Evolutionary conservation across 2,888 invertebrate species (phyloP).

Genomic region (Eudasyphora cyanicolor): DNA sequence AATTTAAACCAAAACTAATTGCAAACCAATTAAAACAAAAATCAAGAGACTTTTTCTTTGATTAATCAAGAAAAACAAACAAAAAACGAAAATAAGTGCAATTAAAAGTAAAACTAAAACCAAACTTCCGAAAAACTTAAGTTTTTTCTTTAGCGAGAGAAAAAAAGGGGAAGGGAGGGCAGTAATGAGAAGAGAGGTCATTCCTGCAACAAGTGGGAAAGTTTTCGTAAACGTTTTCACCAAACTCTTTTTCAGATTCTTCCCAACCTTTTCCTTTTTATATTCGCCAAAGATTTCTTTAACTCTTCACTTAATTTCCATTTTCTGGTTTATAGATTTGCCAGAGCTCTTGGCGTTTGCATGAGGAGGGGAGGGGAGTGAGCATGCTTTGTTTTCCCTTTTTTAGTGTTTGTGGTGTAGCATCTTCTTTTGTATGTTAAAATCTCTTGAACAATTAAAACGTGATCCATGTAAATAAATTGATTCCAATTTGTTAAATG

Average conservation of each 20-base stretch:
- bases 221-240: neutral
- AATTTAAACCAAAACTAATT: conserved; percentile 49
- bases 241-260: neutral
- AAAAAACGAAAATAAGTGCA: neutral
- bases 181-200: no score
- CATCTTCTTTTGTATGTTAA: conserved; percentile 59
- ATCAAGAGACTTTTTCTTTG: conserved; percentile 28
- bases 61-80: no score
- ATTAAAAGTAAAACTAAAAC: conserved; percentile 12
- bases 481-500: conserved; percentile 69
- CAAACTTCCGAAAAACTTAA: neutral
- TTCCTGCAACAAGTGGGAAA: conserved; percentile 19
- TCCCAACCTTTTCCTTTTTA: neutral
- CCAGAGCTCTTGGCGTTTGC: neutral
- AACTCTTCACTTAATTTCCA: neutral
- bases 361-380: neutral
- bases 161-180: no score
- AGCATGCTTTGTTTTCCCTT: conserved; percentile 31
- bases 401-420: neutral
- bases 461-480: conserved; percentile 74
- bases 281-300: neutral
- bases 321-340: neutral
- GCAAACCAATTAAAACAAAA: conserved; percentile 57
- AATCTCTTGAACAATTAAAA: conserved; percentile 75
- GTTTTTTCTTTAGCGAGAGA: neutral